Conservation (phyloP, 1,140 invertebrate genomes). For the Drosophila nebulosa region DNA sequence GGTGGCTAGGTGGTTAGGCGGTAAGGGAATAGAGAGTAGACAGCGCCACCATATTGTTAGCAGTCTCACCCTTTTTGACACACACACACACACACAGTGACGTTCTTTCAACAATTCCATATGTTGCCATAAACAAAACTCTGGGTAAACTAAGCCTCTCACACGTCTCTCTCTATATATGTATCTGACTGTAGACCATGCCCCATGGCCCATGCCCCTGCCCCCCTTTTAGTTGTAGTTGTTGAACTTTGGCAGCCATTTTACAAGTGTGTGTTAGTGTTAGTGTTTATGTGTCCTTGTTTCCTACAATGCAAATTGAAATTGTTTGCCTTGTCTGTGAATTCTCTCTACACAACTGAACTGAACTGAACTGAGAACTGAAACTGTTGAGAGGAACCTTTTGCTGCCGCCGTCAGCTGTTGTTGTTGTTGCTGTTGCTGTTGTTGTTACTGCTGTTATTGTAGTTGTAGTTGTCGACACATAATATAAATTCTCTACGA, state of each 20-base stretch:
- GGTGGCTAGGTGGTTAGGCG: too few species aligned
- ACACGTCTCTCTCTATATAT: neutral
- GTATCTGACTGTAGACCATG: neutral
- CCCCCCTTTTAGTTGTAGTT: neutral
- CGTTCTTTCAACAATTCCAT: constrained; percentile 7
- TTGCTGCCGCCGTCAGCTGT: constrained; percentile 52
- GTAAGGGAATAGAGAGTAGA: neutral
- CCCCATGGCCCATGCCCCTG: neutral
- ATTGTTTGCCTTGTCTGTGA: constrained; percentile 73
- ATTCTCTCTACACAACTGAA: constrained; percentile 50
- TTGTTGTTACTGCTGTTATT: constrained; percentile 19
- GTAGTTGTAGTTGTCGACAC: constrained; percentile 53
- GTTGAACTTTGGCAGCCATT: constrained; percentile 12
- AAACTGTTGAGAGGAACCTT: constrained; percentile 25
- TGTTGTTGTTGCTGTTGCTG: constrained; percentile 25
- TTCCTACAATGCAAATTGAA: constrained; percentile 70
- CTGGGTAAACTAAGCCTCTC: constrained; percentile 5
- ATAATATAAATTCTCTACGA: constrained; percentile 73
- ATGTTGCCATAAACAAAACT: constrained; percentile 2
- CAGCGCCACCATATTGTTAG: neutral
- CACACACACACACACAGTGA: neutral
- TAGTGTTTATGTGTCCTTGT: constrained; percentile 53
- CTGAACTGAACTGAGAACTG: constrained; percentile 33
- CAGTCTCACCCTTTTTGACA: neutral
- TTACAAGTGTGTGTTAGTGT: constrained; percentile 19